These are phyloP conservation scores for Heliconius aoede DNA, from an alignment of 2,888 invertebrate species.

Conservation along the genomic window DNA sequence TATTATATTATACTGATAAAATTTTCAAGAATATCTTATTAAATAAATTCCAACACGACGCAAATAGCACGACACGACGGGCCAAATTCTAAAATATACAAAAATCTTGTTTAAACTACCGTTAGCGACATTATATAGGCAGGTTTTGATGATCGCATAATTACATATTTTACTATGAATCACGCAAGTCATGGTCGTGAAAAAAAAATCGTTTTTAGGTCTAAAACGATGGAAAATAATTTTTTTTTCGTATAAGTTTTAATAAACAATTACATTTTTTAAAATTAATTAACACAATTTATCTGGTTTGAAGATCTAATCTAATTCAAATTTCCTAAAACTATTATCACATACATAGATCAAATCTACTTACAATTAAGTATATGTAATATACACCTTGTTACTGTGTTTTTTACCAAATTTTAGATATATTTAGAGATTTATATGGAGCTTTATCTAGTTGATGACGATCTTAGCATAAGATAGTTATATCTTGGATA, in stretches of 20 bases:
- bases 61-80: too few species aligned
- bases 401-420: not conserved
- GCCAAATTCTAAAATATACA: too few species aligned
- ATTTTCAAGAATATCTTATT: too few species aligned
- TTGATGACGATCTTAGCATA: not conserved
- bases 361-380: not conserved
- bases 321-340: not conserved
- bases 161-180: not conserved
- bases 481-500: not conserved
- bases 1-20: too few species aligned
- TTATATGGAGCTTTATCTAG: not conserved
- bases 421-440: not conserved
- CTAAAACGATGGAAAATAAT: too few species aligned
- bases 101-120: not conserved
- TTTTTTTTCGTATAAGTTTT: not conserved
- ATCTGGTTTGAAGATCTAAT: not conserved
- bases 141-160: not conserved
- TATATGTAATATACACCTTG: not conserved
- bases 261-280: not conserved
- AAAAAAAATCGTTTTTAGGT: too few species aligned
- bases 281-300: not conserved
- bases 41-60: too few species aligned
- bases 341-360: not conserved
- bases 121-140: not conserved
- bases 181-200: not conserved